These are phyloP conservation scores for Vulpes lagopus DNA, from an alignment of 2,113 vertebrate genomes.

Conservation along the genomic window DNA sequence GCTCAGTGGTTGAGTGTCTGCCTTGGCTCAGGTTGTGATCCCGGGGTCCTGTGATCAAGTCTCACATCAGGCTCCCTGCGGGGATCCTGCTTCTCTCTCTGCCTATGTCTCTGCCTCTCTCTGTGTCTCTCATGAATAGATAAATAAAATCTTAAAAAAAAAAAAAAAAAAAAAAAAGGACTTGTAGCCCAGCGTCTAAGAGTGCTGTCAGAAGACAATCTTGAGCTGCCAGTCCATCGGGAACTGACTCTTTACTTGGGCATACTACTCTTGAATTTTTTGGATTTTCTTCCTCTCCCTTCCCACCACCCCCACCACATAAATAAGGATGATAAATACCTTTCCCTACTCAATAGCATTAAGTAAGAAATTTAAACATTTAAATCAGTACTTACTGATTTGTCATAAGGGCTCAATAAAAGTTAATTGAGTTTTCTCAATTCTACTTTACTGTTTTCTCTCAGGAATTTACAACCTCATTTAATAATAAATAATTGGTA, in stretches of 20 bases:
- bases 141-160: too few relatives aligned
- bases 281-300: neutral
- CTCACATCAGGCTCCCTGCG: too few relatives aligned
- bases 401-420: neutral
- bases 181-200: neutral
- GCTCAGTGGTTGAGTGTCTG: too few relatives aligned
- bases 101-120: too few relatives aligned
- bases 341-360: neutral
- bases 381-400: neutral
- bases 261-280: neutral
- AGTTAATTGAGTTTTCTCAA: neutral
- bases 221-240: neutral
- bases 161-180: too few relatives aligned
- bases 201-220: neutral
- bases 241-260: neutral
- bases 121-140: too few relatives aligned
- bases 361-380: constrained; percentile 15
- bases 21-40: too few relatives aligned
- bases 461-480: constrained; percentile 2
- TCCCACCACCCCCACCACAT: neutral
- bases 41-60: too few relatives aligned
- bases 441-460: constrained; percentile 11
- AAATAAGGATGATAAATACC: neutral
- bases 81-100: too few relatives aligned
- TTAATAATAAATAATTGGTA: constrained; percentile 29